Conservation (phyloP, 2,113 vertebrate genomes). For the Rattus rattus region DNA sequence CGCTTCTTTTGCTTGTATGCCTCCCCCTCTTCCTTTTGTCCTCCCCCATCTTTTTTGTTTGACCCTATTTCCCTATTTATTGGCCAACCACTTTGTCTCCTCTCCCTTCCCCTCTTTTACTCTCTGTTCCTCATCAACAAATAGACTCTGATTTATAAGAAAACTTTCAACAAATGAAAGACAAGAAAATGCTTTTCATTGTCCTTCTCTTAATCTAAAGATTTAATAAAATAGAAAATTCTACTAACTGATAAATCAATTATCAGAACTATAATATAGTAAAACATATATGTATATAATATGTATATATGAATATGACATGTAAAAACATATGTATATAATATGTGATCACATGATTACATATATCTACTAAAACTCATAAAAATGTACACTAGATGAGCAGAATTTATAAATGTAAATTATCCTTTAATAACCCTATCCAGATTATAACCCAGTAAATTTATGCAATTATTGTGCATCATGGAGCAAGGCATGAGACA, state of each 20-base stretch:
- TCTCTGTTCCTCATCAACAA: neutral
- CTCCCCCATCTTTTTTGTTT: neutral
- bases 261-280: constrained; percentile 4
- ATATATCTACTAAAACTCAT: constrained; percentile 29
- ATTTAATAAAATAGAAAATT: constrained; percentile 35
- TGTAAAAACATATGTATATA: no score
- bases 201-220: constrained; percentile 23
- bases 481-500: neutral
- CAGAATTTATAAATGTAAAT: constrained; percentile 41
- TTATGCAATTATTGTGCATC: neutral
- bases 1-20: neutral
- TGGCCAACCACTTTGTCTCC: neutral
- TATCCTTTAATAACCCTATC: neutral
- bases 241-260: constrained; percentile 1
- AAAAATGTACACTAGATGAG: constrained; percentile 10
- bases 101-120: neutral
- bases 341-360: neutral
- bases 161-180: constrained; percentile 40
- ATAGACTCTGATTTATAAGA: constrained; percentile 33
- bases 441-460: neutral
- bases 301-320: neutral
- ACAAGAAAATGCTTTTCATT: constrained; percentile 7
- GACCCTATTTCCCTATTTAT: neutral
- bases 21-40: neutral
- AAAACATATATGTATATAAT: neutral